Base-by-base conservation (phyloP, 2,113 vertebrate genomes). In the Gymnorhina tibicen region DNA sequence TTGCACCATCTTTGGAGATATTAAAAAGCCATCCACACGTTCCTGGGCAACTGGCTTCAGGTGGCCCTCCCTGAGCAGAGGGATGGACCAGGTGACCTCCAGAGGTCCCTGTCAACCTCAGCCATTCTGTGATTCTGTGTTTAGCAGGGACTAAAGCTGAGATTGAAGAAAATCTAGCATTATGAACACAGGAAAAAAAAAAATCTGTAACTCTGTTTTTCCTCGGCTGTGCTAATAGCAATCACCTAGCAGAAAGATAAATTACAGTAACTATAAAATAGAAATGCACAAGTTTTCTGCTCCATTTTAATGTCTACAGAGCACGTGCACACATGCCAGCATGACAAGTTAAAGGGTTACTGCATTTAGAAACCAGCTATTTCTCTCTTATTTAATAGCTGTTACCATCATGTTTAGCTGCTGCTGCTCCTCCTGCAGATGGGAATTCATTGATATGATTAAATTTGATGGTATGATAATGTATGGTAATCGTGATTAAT, bases 391-490 rank as follows among this genome's bases (percentile, higher is more conserved):
- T 86, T 97, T 95, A 96, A 97, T 96, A 92, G 95, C 95, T 95
- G 96, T 97, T 97, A 95, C 93, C 98, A 93, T 63, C 93, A 76
- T 95, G 96, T 97, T 97, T 95, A 95, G 97, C 96, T 96, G 88
- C 93, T 97, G 91, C 97, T 94, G 82, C 91, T 97, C 90, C 94
- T 97, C 97, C 97, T 98, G 97, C 98, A 98, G 98, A 98, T 98
- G 98, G 98, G 95, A 96, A 98, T 97, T 96, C 98, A 97, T 66
- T 98, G 98, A 98, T 98, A 98, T 98, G 98, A 99, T 99, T 99
- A 98, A 98, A 98, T 98, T 97, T 99, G 99, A 99, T 99, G 98
- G 98, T 98, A 99, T 99, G 99, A 99, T 99, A 99, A 99, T 99
- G 96, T 99, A 99, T 99, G 99, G 98, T 99, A 99, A 99, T 99